These are phyloP conservation scores for Elephantulus edwardii DNA, from an alignment of 2,113 vertebrate genomes.

Conservation along the genomic window DNA sequence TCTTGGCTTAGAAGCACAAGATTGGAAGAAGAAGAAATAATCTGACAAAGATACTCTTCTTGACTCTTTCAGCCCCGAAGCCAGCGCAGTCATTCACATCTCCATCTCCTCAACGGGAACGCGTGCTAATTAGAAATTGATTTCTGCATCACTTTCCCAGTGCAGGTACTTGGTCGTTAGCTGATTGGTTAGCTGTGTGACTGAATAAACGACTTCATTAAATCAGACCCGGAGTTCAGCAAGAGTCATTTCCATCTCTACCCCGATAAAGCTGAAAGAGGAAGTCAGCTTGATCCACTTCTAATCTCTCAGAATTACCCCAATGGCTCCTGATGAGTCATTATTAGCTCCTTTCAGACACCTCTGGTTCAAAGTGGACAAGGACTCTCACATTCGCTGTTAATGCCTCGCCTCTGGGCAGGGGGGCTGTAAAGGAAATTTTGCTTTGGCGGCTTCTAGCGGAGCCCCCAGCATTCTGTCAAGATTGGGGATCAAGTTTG, in stretches of 20 bases:
- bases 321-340: not conserved
- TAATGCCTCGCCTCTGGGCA: not conserved
- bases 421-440: slow-evolving; percentile 6
- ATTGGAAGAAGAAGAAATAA: not conserved
- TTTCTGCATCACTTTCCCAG: slow-evolving; percentile 4
- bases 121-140: not conserved
- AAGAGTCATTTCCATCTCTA: slow-evolving; percentile 23
- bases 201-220: slow-evolving; percentile 35
- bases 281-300: slow-evolving; percentile 15
- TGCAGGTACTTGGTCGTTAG: not conserved
- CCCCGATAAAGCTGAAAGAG: not conserved
- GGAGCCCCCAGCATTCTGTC: slow-evolving; percentile 74
- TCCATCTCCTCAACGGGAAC: not conserved
- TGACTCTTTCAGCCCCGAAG: not conserved
- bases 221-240: not conserved
- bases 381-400: not conserved
- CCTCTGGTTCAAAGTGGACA: not conserved
- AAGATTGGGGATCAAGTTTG: slow-evolving; percentile 82
- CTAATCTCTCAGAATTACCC: not conserved
- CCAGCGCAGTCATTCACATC: not conserved
- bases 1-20: not conserved
- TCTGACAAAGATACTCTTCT: not conserved
- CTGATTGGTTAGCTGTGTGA: not conserved
- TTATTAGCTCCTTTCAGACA: slow-evolving; percentile 11
- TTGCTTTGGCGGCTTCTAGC: slow-evolving; percentile 71